Base-by-base conservation (phyloP, 1,140 invertebrate genomes). In the Rhagoletis pomonella region DNA sequence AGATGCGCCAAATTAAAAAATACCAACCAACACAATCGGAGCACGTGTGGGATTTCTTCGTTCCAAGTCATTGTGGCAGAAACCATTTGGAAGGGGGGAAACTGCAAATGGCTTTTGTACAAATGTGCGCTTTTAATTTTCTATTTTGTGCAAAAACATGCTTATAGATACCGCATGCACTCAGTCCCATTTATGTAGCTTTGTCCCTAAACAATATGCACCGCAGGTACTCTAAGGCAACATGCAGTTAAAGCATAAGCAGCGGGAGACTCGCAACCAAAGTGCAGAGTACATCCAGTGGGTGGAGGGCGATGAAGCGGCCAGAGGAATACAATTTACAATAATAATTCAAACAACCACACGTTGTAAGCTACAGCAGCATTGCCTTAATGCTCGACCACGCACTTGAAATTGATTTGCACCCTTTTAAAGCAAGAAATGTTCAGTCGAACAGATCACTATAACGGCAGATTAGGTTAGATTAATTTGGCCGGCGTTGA, bases 361-460 rank as follows among this genome's bases (percentile, higher is more conserved):
- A 29, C 29, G 29, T 29, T 29, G 29, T 29, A 58, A 58, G 7
- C 77, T 12, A n/a, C n/a, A 50, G 3, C 1, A 17, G 17, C 39
- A 62, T 86, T 12, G 87, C 62, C 69, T 85, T 65, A 96, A 89
- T 88, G 95, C 92, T 89, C 94, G 94, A 3, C 94, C 93, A 3
- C 94, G 93, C 9, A 94, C 94, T 89, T 94, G 93, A 55, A 96
- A 91, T 90, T 96, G 95, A 55, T 93, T 93, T 4, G 95, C 95
- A 5, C 95, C 95, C 90, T 94, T 94, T 88, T 96, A 95, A 86
- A 95, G 92, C 3, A 96, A 92, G 10, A 96, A 94, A 86, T 95
- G 95, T 92, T 96, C 95, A 1, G 94, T 95, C 95, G 95, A 95
- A 90, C 95, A 95, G 47, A 96, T 92, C 3, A 95, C 94, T 89